Evolutionary conservation across 2,888 invertebrate genomes (phyloP).

Genomic region (Drepanosiphum platanoidis): DNA sequence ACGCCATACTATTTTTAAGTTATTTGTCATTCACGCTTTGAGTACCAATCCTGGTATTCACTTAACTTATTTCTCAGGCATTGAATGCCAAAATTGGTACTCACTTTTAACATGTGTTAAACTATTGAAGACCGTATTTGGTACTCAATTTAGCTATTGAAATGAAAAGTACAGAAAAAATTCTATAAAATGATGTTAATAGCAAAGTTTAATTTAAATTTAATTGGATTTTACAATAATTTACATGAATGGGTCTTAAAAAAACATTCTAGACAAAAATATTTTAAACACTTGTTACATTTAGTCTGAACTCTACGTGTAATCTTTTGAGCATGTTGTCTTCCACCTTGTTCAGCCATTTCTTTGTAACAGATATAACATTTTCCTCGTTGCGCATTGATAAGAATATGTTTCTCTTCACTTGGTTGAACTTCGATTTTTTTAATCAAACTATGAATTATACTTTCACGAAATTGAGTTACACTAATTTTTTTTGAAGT

Average conservation of each 20-base stretch:
- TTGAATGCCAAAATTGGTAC: not conserved
- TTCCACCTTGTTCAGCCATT: slow-evolving; percentile 57
- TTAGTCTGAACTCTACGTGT: slow-evolving; percentile 15
- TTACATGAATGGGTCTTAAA: slow-evolving; percentile 11
- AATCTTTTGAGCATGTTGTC: slow-evolving; percentile 49
- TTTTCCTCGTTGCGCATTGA: slow-evolving; percentile 15
- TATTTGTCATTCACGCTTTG: not conserved
- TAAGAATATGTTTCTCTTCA: slow-evolving; percentile 30
- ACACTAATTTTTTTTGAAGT: slow-evolving; percentile 32
- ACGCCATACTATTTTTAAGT: not conserved
- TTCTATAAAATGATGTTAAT: not conserved
- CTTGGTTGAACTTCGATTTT: slow-evolving; percentile 23
- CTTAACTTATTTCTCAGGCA: not conserved
- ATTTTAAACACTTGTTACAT: slow-evolving; percentile 9
- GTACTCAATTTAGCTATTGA: not conserved
- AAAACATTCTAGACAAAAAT: slow-evolving; percentile 10
- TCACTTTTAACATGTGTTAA: not conserved
- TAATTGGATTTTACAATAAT: not conserved
- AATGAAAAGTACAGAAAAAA: not conserved
- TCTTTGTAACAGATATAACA: slow-evolving; percentile 4
- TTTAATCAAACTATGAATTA: slow-evolving; percentile 32
- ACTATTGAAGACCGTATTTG: not conserved
- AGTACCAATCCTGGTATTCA: not conserved
- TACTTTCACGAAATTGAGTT: slow-evolving; percentile 23
- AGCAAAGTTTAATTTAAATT: not conserved